Base-by-base conservation (phyloP, 2,888 invertebrate species). In the Timema podura region DNA sequence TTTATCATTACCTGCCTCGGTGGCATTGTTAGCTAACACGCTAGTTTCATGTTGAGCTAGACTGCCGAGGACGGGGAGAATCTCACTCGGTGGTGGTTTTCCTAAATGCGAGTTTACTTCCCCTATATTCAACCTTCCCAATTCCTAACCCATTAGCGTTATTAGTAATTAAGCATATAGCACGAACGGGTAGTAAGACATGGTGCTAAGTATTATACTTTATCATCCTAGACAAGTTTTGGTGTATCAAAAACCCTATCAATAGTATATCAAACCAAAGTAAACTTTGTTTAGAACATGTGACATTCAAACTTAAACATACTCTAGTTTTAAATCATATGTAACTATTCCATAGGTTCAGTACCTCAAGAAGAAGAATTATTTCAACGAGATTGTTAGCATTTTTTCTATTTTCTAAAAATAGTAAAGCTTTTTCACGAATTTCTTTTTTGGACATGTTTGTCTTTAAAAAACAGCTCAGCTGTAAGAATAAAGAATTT, bases 361-460 rank as follows among this genome's bases (percentile, higher is more conserved):
- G 78, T 78, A 89, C 90, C 82, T 90, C 86, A 79, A 91, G 89
- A 83, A 88, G 85, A 76, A 85, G 84, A 73, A 91, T 82, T 74
- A 91, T 88, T 77, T 90, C 88, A 67, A 87, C 83, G 75, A 92
- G 83, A 79, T 86, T 87, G 77, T 89, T 87, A 11, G 87, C 85
- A 82, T 89, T 81, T 80, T 87, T 86, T 74, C 85, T 83, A 48
- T 87, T 87, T 75, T 86, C 84, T 67, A 92, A 82, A 81, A 92
- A 90, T 77, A 89, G 89, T 76, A 88, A 88, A 64, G 90, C 90
- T 79, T 89, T 90, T 76, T 82, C 82, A 73, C 89, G 86, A 74
- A 92, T 81, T 77, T 88, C 84, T 77, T 88, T 87, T 13, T 61
- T 61, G 30, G 30, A 30, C 30, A 30, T 30, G 30, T 1, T 30